Conservation (phyloP, 2,888 invertebrate genomes). For the Volucella bombylans region DNA sequence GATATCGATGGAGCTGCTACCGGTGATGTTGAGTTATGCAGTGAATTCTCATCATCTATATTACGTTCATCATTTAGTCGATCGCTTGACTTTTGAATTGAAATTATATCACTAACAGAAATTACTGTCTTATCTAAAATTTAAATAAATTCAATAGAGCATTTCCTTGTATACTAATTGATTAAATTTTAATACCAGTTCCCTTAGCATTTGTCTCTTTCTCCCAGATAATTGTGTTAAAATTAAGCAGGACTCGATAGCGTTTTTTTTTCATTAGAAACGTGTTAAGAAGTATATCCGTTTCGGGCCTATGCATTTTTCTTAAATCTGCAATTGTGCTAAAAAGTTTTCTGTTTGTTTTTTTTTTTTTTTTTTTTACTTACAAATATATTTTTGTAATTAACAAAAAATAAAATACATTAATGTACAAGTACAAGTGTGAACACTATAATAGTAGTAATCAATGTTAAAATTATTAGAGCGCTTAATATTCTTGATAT, state of each 20-base stretch:
- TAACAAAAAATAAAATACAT: too few relatives aligned
- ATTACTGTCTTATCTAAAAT: conserved; percentile 84
- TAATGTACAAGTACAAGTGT: too few relatives aligned
- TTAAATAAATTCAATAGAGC: background rate
- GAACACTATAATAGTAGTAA: too few relatives aligned
- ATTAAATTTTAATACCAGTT: conserved; percentile 80
- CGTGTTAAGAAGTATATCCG: conserved; percentile 83
- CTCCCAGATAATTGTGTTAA: conserved; percentile 86
- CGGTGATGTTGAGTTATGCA: conserved; percentile 29
- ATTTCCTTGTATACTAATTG: background rate
- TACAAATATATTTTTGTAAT: too few relatives aligned
- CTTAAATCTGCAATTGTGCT: too few relatives aligned
- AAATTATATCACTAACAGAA: conserved; percentile 84
- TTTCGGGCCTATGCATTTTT: conserved; percentile 46
- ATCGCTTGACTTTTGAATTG: conserved; percentile 79
- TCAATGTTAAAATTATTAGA: too few relatives aligned
- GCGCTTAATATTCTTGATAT: too few relatives aligned
- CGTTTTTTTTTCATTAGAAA: conserved; percentile 86
- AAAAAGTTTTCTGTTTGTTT: too few relatives aligned
- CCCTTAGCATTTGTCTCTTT: conserved; percentile 76
- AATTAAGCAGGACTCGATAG: conserved; percentile 86
- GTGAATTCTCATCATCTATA: conserved; percentile 62
- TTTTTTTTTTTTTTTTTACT: too few relatives aligned
- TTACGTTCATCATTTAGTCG: conserved; percentile 21
- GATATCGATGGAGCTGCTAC: conserved; percentile 75